Evolutionary conservation across 2,113 vertebrate species (phyloP), one percentile per base, ranked within the genome.

Genomic region (Microcebus jonahi): DNA sequence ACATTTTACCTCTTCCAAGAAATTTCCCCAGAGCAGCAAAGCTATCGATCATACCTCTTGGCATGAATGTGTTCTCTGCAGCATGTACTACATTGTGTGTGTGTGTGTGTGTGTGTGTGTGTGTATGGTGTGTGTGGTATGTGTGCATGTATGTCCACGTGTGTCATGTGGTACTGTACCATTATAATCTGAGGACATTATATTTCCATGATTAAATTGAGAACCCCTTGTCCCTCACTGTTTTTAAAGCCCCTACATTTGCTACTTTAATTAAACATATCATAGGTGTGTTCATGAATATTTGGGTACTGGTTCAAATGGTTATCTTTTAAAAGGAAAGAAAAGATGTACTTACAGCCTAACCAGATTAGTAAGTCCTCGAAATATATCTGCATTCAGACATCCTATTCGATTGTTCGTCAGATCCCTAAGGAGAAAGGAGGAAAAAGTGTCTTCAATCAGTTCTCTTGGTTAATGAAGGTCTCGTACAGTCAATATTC

Each of bases 321-420:
- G 27, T 53, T 75, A 6, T 25, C 48, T 42, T 50, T 79, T 82
- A 67, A 59, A 9, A 81, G 15, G 5, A 85, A 95, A 93, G 39
- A 1, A 90, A 88, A 97, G 31, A 75, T 29, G 63, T 98, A 99
- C 99, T 99, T 99, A 99, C 99, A 99, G 97, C 97, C 99, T 98
- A 96, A 99, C 98, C 36, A 99, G 98, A 98, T 98, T 99, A 95
- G 98, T 97, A 84, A 99, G 99, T 97, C 99, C 99, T 98, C 98
- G 99, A 98, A 99, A 99, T 97, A 99, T 98, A 84, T 99, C 99
- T 34, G 98, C 99, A 63, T 99, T 99, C 88, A 99, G 99, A 97
- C 99, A 99, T 96, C 99, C 99, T 95, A 99, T 99, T 93, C 99
- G 99, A 98, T 99, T 99, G 98, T 99, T 99, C 87, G 99, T 99